These are phyloP conservation scores for Tachina lurida DNA, from an alignment of 2,888 invertebrate genomes.

Conservation along the genomic window DNA sequence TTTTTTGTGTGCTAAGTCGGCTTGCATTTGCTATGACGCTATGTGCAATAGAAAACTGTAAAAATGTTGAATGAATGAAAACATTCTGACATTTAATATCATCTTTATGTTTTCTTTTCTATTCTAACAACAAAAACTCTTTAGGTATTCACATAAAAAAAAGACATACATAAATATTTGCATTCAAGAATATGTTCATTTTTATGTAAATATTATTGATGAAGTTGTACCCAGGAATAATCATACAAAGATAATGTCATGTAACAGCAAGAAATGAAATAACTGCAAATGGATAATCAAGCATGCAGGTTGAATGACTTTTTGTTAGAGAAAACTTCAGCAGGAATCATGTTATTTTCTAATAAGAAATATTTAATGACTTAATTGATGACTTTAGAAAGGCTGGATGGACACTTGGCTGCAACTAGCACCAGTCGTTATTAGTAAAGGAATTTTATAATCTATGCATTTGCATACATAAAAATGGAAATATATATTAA, in stretches of 20 bases:
- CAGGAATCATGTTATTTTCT: slow-evolving; percentile 44
- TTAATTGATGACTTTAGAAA: slow-evolving; percentile 62
- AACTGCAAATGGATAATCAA: slow-evolving; percentile 36
- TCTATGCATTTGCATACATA: too few species aligned
- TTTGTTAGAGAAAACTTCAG: slow-evolving; percentile 25
- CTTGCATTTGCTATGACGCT: too few species aligned
- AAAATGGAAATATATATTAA: too few species aligned
- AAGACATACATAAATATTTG: slow-evolving; percentile 19
- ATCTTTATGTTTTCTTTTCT: slow-evolving; percentile 4
- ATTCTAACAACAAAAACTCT: slow-evolving; percentile 11
- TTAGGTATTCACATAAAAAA: slow-evolving; percentile 9
- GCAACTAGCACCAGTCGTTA: neutral
- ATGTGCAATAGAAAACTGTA: neutral
- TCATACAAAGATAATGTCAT: slow-evolving; percentile 55
- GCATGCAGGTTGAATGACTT: slow-evolving; percentile 64
- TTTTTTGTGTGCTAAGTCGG: too few species aligned
- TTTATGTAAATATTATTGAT: slow-evolving; percentile 57
- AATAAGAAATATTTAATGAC: slow-evolving; percentile 51
- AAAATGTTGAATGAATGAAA: slow-evolving; percentile 13
- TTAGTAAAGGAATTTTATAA: neutral
- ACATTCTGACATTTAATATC: neutral
- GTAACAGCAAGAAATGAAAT: slow-evolving; percentile 24
- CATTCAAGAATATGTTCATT: neutral
- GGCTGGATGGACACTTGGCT: slow-evolving; percentile 11
- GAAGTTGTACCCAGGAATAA: slow-evolving; percentile 65